Base-by-base conservation (phyloP, 2,888 invertebrate species). In the Xestia xanthographa region DNA sequence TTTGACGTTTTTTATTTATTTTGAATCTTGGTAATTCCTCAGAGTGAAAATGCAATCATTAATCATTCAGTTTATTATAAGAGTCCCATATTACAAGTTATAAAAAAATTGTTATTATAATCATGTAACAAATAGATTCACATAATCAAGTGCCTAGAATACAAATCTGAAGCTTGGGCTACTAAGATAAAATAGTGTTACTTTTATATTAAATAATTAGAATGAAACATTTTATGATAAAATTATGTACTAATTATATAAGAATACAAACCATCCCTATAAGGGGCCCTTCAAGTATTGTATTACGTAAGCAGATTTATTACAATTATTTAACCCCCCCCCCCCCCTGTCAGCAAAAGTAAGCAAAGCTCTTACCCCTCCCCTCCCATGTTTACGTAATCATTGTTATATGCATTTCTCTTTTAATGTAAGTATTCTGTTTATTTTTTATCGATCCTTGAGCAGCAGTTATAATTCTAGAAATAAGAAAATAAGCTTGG, bases 41-140 rank as follows among this genome's bases (percentile, higher is more conserved):
- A 53, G 41, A 90, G 88, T 93, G 91, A 94, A 94, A 94, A 93
- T 91, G 91, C 94, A 88, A 71, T 79, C 80, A 77, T 70, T 76
- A 87, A 79, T 87, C 73, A 89, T 88, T 80, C 75, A 84, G 75
- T 93, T 93, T 93, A 92, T 93, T 93, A 83, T 79, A 77, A 85
- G 75, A 88, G 78, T 87, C 83, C 80, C 86, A 88, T 85, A 86
- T 81, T 91, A 93, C 90, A 92, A 88, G 87, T 87, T 87, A 81
- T 72, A 88, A 88, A 88, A 87, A 79, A 82, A 83, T 70, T 62
- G 41, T 84, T 82, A 72, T 66, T 81, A 63, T 74, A 77, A 72
- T 80, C 66, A 82, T 48, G 72, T 83, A 66, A 78, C 53, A 72
- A 75, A 66, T 56, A 53, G 41, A 45, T 77, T 71, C 29, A 80